phyloP scores from a whole-genome alignment of 37 sponge, comb jelly and placozoan species.

The Agelas oroides region DNA sequence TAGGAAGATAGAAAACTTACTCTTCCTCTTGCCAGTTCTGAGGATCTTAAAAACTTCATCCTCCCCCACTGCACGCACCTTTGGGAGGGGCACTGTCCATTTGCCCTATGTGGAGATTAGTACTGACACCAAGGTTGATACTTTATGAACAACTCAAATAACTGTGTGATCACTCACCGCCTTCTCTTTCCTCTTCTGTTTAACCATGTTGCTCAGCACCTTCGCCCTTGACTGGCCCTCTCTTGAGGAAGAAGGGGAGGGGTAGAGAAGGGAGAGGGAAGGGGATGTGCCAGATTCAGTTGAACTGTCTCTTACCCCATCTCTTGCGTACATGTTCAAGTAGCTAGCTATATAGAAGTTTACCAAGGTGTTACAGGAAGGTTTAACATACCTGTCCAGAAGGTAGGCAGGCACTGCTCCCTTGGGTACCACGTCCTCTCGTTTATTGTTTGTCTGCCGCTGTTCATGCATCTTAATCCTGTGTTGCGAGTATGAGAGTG shows the following conservation, averaged over 20 bases:
- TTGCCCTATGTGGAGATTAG: conserved; percentile 73
- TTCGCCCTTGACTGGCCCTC: conserved; percentile 96
- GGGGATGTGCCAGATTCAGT: no score
- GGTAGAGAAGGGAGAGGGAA: no score
- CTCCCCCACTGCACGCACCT: conserved; percentile 94
- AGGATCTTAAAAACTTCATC: conserved; percentile 96
- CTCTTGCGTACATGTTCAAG: no score
- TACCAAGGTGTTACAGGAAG: no score
- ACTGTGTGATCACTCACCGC: conserved; percentile 84
- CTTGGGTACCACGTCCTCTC: conserved; percentile 84
- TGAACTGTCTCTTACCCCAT: no score
- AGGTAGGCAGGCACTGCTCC: conserved; percentile 99
- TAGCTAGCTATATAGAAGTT: no score
- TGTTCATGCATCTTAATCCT: conserved; percentile 95
- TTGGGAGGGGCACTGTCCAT: conserved; percentile 98
- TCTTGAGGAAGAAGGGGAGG: no score
- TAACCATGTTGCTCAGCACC: conserved; percentile 97
- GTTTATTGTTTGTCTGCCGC: conserved; percentile 82
- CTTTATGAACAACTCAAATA: no score
- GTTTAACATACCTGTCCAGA: conserved; percentile 81
- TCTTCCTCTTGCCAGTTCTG: conserved; percentile 90
- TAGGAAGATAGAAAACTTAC: conserved; percentile 32
- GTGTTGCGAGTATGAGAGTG: neutral
- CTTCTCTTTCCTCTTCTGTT: conserved; percentile 99
- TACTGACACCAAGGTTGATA: no score